phyloP scores from a whole-genome alignment of 2,888 invertebrate genomes.

The Himalopsyche anomala region DNA sequence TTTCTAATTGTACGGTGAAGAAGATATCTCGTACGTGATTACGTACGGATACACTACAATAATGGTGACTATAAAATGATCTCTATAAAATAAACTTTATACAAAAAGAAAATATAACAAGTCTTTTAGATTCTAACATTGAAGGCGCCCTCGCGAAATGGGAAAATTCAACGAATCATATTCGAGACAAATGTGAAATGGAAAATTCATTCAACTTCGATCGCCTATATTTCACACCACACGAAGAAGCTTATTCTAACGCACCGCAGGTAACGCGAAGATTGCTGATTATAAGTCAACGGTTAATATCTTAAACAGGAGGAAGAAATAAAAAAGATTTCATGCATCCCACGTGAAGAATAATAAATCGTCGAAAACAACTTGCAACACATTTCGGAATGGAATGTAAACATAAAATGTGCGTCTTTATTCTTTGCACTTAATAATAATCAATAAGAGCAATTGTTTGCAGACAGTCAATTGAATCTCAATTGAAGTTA shows the following conservation, averaged over 20 bases:
- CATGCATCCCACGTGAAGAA: no score
- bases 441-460: no score
- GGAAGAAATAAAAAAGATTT: no score
- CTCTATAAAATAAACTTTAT: constrained; percentile 26
- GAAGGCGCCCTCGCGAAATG: background rate
- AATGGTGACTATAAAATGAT: constrained; percentile 17
- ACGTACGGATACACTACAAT: background rate
- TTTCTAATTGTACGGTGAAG: constrained; percentile 6
- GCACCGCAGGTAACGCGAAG: background rate
- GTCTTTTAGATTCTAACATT: background rate
- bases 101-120: constrained; percentile 33
- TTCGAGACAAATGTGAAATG: background rate
- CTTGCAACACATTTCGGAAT: no score
- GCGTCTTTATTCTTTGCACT: no score
- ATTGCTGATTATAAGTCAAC: no score
- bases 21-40: background rate
- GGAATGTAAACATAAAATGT: no score
- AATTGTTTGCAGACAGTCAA: no score
- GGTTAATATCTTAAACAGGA: no score
- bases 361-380: no score
- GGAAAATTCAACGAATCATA: background rate
- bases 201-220: background rate
- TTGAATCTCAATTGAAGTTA: no score
- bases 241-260: background rate
- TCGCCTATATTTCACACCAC: background rate